These are phyloP conservation scores for Varanus salvator DNA, from an alignment of 2,113 vertebrate species.

Conservation along the genomic window DNA sequence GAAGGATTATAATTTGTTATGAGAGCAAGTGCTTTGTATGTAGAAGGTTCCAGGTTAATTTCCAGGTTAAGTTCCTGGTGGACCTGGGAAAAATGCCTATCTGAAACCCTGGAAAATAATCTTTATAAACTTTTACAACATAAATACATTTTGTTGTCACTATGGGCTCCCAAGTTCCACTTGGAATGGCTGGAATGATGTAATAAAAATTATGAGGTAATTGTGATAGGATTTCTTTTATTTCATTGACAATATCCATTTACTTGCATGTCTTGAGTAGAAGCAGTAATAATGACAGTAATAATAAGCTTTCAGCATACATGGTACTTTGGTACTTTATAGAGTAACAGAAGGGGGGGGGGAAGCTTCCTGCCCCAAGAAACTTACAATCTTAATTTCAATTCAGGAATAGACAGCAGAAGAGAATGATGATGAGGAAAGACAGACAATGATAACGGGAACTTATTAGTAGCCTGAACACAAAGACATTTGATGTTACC, in stretches of 20 bases:
- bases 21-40: too few species aligned
- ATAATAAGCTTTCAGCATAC: too few species aligned
- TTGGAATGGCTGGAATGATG: not conserved
- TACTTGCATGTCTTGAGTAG: too few species aligned
- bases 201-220: not conserved
- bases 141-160: not conserved
- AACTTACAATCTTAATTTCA: not conserved
- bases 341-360: not conserved
- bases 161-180: not conserved
- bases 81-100: too few species aligned
- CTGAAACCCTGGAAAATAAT: too few species aligned
- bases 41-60: not conserved
- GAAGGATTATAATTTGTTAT: too few species aligned
- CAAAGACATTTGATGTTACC: not conserved
- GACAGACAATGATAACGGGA: not conserved
- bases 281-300: too few species aligned
- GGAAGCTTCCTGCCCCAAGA: not conserved
- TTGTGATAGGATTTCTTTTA: not conserved
- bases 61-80: too few species aligned
- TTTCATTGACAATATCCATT: not conserved
- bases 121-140: not conserved
- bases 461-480: not conserved
- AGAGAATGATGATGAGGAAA: too few species aligned
- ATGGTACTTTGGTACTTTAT: not conserved
- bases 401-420: not conserved